Evolutionary conservation across 2,888 invertebrate genomes (phyloP).

Genomic region (Conchocele bisecta): DNA sequence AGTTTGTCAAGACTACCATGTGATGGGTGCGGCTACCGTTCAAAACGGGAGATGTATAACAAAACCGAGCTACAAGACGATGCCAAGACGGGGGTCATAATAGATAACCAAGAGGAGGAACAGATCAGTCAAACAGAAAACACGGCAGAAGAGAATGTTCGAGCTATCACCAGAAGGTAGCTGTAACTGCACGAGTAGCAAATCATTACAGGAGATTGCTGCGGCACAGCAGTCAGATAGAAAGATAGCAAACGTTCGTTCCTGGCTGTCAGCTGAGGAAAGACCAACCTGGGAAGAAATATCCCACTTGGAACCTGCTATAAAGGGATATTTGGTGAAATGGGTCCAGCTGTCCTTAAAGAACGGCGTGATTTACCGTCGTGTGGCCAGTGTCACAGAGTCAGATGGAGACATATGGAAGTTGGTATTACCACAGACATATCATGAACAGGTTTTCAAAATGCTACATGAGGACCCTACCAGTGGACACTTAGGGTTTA

Average conservation of each 20-base stretch:
- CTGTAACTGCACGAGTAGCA: background rate
- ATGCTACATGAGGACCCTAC: background rate
- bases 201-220: too few species aligned
- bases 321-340: background rate
- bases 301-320: background rate
- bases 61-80: too few species aligned
- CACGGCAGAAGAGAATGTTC: background rate
- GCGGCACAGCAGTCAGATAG: too few species aligned
- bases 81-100: background rate
- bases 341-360: background rate
- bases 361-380: background rate
- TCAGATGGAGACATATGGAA: background rate
- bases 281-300: too few species aligned
- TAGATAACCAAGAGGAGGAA: background rate
- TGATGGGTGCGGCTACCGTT: too few species aligned
- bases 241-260: too few species aligned
- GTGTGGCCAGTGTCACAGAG: background rate
- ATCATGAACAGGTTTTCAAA: background rate
- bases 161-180: background rate
- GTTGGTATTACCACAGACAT: background rate
- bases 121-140: background rate
- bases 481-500: background rate
- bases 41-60: too few species aligned
- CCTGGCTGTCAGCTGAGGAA: too few species aligned
- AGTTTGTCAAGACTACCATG: constrained; percentile 15